These are phyloP conservation scores for Notocelia uddmanniana DNA, from an alignment of 2,888 invertebrate genomes.

Conservation along the genomic window DNA sequence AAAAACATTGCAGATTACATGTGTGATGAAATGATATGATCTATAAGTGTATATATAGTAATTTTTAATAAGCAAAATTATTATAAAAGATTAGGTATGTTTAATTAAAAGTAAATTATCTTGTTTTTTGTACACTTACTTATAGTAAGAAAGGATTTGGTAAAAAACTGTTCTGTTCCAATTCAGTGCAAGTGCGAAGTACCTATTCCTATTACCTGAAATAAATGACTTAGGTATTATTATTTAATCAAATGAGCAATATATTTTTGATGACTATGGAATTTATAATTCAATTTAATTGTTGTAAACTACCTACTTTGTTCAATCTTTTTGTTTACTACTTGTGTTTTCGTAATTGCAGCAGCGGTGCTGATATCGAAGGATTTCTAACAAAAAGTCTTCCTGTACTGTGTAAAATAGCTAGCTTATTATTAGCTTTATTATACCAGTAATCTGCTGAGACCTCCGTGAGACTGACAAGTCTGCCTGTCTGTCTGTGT, in stretches of 20 bases:
- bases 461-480: constrained; percentile 29
- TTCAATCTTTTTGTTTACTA: constrained; percentile 27
- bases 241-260: no score
- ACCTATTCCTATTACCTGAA: no score
- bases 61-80: not conserved
- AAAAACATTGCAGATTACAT: constrained; percentile 26
- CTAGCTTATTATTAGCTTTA: constrained; percentile 57
- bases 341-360: constrained; percentile 31
- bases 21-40: not conserved
- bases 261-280: not conserved
- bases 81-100: not conserved
- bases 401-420: constrained; percentile 63
- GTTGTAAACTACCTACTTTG: constrained; percentile 18
- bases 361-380: constrained; percentile 54
- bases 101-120: no score
- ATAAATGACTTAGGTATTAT: no score
- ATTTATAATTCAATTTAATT: not conserved
- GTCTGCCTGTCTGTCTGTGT: constrained; percentile 42
- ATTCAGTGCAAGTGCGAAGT: no score
- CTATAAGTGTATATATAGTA: no score
- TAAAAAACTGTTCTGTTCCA: no score
- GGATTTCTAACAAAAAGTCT: constrained; percentile 71
- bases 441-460: constrained; percentile 56
- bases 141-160: no score
- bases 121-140: no score